These are phyloP conservation scores for Automeris io DNA, from an alignment of 2,888 invertebrate genomes.

Conservation along the genomic window DNA sequence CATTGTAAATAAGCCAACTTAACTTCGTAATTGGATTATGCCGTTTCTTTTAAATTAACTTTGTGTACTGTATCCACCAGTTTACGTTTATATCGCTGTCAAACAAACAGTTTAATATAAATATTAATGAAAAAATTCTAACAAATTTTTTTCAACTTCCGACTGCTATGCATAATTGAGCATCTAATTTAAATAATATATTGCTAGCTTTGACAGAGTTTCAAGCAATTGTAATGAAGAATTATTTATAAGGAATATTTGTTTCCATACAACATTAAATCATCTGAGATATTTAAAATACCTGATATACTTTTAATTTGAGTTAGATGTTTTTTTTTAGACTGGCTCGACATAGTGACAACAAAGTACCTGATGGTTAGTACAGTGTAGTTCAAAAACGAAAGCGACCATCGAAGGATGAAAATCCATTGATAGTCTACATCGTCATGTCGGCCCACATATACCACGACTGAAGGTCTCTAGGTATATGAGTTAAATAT, in stretches of 20 bases:
- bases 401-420: too few relatives aligned
- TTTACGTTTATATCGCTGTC: not conserved
- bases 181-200: constrained; percentile 3
- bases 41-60: not conserved
- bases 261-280: not conserved
- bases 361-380: too few relatives aligned
- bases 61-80: not conserved
- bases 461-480: too few relatives aligned
- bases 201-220: constrained; percentile 3
- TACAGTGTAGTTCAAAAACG: too few relatives aligned
- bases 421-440: too few relatives aligned
- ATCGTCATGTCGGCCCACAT: too few relatives aligned
- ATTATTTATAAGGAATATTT: not conserved
- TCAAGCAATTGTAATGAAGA: too few relatives aligned
- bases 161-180: constrained; percentile 5
- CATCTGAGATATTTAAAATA: not conserved
- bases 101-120: not conserved
- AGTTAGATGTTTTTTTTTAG: too few relatives aligned
- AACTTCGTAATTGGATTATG: constrained; percentile 1
- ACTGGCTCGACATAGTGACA: too few relatives aligned
- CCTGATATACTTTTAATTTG: not conserved
- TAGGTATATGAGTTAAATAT: too few relatives aligned
- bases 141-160: constrained; percentile 2
- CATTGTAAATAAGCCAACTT: constrained; percentile 1
- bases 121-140: not conserved